Base-by-base conservation (phyloP, 2,113 vertebrate species). In the Acanthochromis polyacanthus region DNA sequence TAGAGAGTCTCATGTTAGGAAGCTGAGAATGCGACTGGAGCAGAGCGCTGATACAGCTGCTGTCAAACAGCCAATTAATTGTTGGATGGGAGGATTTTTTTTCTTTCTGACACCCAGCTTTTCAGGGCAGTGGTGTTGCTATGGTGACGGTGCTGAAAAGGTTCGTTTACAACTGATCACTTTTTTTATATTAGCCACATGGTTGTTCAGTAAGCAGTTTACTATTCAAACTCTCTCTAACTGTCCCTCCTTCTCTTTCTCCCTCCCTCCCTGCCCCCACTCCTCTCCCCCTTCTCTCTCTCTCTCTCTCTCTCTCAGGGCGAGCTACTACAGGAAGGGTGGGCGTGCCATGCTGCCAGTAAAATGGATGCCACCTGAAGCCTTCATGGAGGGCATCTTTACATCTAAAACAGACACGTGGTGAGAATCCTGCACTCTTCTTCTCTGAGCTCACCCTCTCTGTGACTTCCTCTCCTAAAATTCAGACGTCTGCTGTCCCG, bases 341-440 rank as follows among this genome's bases (percentile, higher is more conserved):
- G 98, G 98, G 0, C 97, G 98, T 32, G 97, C 98, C 12, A 99
- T 99, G 98, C 90, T 99, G 80, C 98, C 98, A 0, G 98, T 99
- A 57, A 99, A 99, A 69, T 99, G 98, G 98, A 99, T 99, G 98
- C 98, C 98, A 40, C 98, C 98, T 0, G 98, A 99, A 88, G 98
- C 98, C 88, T 99, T 99, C 94, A 98, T 99, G 98, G 98, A 99
- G 89, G 98, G 98, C 46, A 99, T 99, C 89, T 99, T 99, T 84
- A 99, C 98, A 23, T 99, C 98, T 7, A 99, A 99, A 93, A 99
- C 98, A n/a, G 98, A 99, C 73, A 99, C 97, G 0, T 99, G 98
- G 98, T 99, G 78, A 92, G 88, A 43, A 23, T 74, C 56, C 23
- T 7, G 32, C 57, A 4, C 32, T 0, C 25, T 25, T 12, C 12